These are phyloP conservation scores for Anagrus nilaparvatae DNA, from an alignment of 1,140 invertebrate species.

Conservation along the genomic window DNA sequence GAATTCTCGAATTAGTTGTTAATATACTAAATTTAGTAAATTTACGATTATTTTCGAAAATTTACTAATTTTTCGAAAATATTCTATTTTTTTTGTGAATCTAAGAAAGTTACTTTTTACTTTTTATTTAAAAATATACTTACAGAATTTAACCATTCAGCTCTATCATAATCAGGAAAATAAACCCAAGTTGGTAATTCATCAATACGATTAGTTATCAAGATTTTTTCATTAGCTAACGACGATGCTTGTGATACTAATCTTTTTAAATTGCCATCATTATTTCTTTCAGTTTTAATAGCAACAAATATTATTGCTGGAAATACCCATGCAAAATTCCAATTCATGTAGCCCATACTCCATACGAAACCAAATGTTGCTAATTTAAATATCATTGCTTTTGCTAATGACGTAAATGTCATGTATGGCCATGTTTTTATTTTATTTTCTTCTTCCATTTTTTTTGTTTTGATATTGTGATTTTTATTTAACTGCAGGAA, in stretches of 20 bases:
- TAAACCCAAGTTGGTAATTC: constrained; percentile 91
- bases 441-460: constrained; percentile 16
- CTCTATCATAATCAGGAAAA: constrained; percentile 87
- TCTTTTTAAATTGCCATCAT: constrained; percentile 61
- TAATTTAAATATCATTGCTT: constrained; percentile 29
- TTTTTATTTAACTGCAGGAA: too few species aligned
- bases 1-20: too few species aligned
- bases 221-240: constrained; percentile 70
- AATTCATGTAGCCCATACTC: constrained; percentile 74
- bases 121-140: constrained; percentile 23
- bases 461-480: too few species aligned
- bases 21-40: too few species aligned
- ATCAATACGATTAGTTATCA: constrained; percentile 71
- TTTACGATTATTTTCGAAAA: too few species aligned
- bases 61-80: too few species aligned
- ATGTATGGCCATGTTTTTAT: constrained; percentile 28
- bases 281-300: constrained; percentile 66
- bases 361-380: constrained; percentile 60
- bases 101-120: too few species aligned
- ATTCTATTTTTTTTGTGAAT: too few species aligned
- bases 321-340: constrained; percentile 77
- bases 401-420: constrained; percentile 26
- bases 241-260: constrained; percentile 70
- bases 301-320: constrained; percentile 69
- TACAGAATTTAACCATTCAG: constrained; percentile 90